Evolutionary conservation across 2,113 vertebrate genomes (phyloP).

Genomic region (Prionailurus viverrinus): DNA sequence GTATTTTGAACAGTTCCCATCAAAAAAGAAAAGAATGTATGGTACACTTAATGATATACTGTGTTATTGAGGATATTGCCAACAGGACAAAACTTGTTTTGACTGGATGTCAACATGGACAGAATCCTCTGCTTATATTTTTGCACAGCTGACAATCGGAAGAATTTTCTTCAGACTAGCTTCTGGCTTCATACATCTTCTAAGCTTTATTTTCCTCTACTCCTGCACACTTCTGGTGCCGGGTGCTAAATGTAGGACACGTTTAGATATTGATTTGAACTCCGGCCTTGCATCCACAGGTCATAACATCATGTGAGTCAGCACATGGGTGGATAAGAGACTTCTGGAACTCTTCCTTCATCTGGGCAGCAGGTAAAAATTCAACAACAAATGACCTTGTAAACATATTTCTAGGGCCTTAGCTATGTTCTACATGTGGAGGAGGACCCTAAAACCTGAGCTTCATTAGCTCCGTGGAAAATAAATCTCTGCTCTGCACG

Average conservation of each 20-base stretch:
- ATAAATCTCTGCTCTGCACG: neutral
- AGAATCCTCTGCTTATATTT: constrained; percentile 21
- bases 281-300: neutral
- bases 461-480: neutral
- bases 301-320: constrained; percentile 14
- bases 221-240: neutral
- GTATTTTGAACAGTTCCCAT: constrained; percentile 5
- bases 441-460: neutral
- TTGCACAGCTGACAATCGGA: neutral
- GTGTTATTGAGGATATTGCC: neutral
- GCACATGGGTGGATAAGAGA: neutral
- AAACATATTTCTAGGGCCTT: neutral
- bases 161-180: constrained; percentile 37
- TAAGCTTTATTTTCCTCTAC: constrained; percentile 17
- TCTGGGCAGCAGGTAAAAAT: neutral
- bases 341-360: neutral
- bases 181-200: constrained; percentile 39
- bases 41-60: neutral
- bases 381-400: neutral
- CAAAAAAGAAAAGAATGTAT: neutral
- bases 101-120: neutral
- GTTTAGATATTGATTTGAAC: constrained; percentile 8
- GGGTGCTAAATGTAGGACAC: neutral
- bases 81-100: constrained; percentile 22
- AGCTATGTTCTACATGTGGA: neutral